Conservation (phyloP, 2,113 vertebrate species). For the Corythoichthys haematopterus region DNA sequence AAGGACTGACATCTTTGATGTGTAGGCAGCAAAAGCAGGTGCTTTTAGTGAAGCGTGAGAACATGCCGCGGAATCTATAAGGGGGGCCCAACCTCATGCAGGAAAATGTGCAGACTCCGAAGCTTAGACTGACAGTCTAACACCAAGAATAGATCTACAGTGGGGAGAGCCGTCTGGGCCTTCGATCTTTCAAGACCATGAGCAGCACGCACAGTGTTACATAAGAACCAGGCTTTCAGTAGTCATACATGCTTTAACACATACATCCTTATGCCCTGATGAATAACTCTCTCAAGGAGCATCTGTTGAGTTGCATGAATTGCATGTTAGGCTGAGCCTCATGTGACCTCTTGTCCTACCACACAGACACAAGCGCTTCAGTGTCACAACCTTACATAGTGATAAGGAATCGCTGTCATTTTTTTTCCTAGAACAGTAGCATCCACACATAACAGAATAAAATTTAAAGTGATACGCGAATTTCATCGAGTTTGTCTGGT, state of each 20-base stretch:
- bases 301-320: not conserved
- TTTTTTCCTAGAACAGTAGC: not conserved
- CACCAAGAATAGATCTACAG: conserved; percentile 44
- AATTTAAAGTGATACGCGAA: not conserved
- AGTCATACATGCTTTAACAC: conserved; percentile 1
- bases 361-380: not conserved
- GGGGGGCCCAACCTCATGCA: conserved; percentile 22
- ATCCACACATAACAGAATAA: not conserved
- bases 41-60: conserved; percentile 49
- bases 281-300: conserved; percentile 18
- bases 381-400: not conserved
- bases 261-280: not conserved
- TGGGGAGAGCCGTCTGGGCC: conserved; percentile 19
- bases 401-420: not conserved
- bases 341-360: not conserved
- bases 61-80: conserved; percentile 26
- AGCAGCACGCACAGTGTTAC: conserved; percentile 13
- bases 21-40: conserved; percentile 43
- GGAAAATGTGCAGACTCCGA: conserved; percentile 19
- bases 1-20: conserved; percentile 27
- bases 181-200: conserved; percentile 16
- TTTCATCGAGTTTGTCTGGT: not conserved
- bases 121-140: conserved; percentile 28
- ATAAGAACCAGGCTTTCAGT: not conserved
- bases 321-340: not conserved